Base-by-base conservation (phyloP, 64 coral and sea anemone species). In the Trachythela sp. region DNA sequence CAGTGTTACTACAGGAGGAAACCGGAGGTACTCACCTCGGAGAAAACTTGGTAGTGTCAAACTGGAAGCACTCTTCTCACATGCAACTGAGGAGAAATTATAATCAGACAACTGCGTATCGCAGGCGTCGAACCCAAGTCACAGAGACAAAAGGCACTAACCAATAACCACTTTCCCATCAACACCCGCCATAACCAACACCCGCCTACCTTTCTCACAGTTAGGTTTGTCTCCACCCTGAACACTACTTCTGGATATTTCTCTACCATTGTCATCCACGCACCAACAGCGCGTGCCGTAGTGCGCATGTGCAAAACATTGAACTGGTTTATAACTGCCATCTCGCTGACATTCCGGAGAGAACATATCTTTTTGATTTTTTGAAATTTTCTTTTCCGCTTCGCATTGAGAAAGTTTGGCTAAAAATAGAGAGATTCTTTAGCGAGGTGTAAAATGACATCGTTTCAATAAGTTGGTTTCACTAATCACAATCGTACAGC, bases 231-330 rank as follows among this genome's bases (percentile, higher is more conserved):
- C 58, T 29, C 85, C 93, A 41, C 84, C 91, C 9, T 87, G 83
- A 8, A 50, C 72, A 37, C 96, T 83, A 2, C 91, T 93, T 38
- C 96, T 93, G 70, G 77, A 59, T 22, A 94, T 91, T 91, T 99
- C 96, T 14, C 92, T 91, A 4, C 96, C 96, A 43, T 94, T 88
- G 13, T 89, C 67, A 54, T 94, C 87, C 20, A 99, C 96, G 39
- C 96, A 99, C 96, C 96, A 99, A 41, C 96, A 99, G 20, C 92
- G 89, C 15, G 89, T 92, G 7, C 83, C 64, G 32, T 84, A 93
- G 14, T 87, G 88, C 45, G 90, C 70, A 18, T 95, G 91, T 42
- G 90, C 77, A 76, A 94, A 99, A 86, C 96, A 99, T 36, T 99
- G 96, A 9, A 95, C 64, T 41, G 91, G 89, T 2, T 45, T 42